Evolutionary conservation across 1,140 invertebrate genomes (phyloP).

Genomic region (Pseudomyrmex sp.): DNA sequence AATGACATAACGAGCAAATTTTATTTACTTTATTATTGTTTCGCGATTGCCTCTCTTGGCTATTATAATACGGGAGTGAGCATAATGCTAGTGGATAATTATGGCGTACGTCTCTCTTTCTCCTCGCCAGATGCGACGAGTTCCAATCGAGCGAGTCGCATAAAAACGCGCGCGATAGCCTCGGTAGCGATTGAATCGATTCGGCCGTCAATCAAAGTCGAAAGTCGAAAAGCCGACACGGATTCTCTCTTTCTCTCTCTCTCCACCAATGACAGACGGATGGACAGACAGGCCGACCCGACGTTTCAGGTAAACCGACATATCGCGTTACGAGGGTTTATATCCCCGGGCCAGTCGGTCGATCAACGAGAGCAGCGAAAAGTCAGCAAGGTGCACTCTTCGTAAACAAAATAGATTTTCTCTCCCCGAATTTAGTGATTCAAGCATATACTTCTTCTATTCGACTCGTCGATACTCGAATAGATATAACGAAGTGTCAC

Average conservation of each 20-base stretch:
- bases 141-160: slow-evolving; percentile 32
- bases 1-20: not conserved
- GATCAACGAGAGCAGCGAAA: not conserved
- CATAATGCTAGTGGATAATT: slow-evolving; percentile 43
- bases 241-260: slow-evolving; percentile 4
- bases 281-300: slow-evolving; percentile 37
- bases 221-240: slow-evolving; percentile 69
- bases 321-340: slow-evolving; percentile 67
- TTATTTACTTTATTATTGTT: not conserved
- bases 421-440: not conserved
- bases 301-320: slow-evolving; percentile 62
- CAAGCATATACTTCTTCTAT: not conserved
- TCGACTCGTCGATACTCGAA: slow-evolving; percentile 3
- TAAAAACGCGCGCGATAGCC: slow-evolving; percentile 53
- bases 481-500: not conserved
- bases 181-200: slow-evolving; percentile 62
- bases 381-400: slow-evolving; percentile 6
- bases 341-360: not conserved
- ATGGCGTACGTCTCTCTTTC: slow-evolving; percentile 42
- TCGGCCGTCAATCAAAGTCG: slow-evolving; percentile 72
- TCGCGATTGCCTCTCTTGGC: not conserved
- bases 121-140: slow-evolving; percentile 44
- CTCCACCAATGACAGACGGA: slow-evolving; percentile 34
- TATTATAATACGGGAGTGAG: slow-evolving; percentile 5
- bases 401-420: slow-evolving; percentile 29